Evolutionary conservation across 37 sponge, comb jelly and placozoan genomes (phyloP), one percentile per base, ranked within the genome.

Genomic region (Petrosia ficiformis): DNA sequence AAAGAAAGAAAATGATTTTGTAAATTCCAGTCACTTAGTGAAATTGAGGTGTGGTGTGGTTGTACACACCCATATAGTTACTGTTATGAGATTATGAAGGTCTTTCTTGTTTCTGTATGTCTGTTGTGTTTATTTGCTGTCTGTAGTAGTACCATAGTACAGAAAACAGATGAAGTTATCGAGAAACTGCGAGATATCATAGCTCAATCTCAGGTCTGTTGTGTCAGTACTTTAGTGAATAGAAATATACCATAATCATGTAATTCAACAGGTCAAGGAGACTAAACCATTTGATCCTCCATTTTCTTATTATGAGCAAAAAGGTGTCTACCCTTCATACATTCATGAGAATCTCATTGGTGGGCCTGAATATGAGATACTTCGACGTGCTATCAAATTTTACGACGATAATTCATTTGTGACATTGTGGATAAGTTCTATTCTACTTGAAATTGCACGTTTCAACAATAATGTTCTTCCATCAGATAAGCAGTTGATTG

Each of bases 401-500:
- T 77, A 71, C 36, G 84, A 84, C 72, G 40, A 70, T 66, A 84
- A 84, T 71, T 71, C 73, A 5, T 84, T 84, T 36, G 84, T 84
- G 33, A 84, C 84, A 60, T 30, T 70, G 14, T 84, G 77, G 84
- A 44, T 70, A 36, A 84, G 56, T 4, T 43, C 72, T 21, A 84
- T 77, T 8, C 57, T 77, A 16, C 67, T 84, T 29, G 84, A 84
- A 41, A 61, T 73, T 6, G 58, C 70, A 22, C n/a, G 56, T 31
- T 76, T 77, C 52, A 26, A 41, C 33, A n/a, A 28, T 0, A 57
- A 42, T 14, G 76, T 77, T 42, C 82, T 29, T 5, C 82, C 82
- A 32, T 73, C 75, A 31, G 78, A 77, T 25, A 44, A 71, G 3
- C 84, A 84, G 57, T 56, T 84, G 14, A 35, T 32, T 26, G 2